These are phyloP conservation scores for Macquaria australasica DNA, from an alignment of 2,113 vertebrate species.

Conservation along the genomic window DNA sequence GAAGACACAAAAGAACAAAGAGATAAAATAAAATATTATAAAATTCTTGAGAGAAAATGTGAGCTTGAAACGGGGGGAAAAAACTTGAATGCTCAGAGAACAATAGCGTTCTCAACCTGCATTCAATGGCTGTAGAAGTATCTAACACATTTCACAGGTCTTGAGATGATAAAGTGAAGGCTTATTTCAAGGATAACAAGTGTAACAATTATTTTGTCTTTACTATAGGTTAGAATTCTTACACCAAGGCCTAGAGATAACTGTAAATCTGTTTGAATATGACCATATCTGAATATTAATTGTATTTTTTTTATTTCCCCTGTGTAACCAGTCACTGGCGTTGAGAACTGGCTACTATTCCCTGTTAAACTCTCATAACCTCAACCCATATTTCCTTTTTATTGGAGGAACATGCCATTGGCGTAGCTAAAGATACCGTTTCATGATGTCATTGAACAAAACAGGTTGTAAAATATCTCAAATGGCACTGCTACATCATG, in stretches of 20 bases:
- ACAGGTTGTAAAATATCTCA: constrained; percentile 23
- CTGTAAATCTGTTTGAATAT: constrained; percentile 10
- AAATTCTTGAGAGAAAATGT: constrained; percentile 20
- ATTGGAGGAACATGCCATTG: constrained; percentile 5
- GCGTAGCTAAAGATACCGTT: neutral
- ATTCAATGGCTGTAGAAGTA: neutral
- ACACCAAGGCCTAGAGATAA: neutral
- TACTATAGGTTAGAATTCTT: constrained; percentile 4
- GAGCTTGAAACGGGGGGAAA: neutral
- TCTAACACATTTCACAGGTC: neutral
- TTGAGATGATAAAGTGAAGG: neutral
- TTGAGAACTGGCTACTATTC: constrained; percentile 24
- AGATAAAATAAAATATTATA: neutral
- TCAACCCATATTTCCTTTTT: constrained; percentile 36
- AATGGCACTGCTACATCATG: constrained; percentile 14
- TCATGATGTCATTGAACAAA: constrained; percentile 15
- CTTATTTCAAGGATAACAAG: neutral
- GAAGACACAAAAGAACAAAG: neutral
- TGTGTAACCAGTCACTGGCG: constrained; percentile 21
- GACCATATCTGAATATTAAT: constrained; percentile 3
- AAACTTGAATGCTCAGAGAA: neutral
- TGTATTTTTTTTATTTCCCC: constrained; percentile 27
- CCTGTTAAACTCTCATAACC: constrained; percentile 32
- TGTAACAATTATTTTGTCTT: constrained; percentile 20
- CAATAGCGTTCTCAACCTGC: neutral